Evolutionary conservation across 2,113 vertebrate genomes (phyloP), one percentile per base, ranked within the genome.

Genomic region (Sciurus niger): DNA sequence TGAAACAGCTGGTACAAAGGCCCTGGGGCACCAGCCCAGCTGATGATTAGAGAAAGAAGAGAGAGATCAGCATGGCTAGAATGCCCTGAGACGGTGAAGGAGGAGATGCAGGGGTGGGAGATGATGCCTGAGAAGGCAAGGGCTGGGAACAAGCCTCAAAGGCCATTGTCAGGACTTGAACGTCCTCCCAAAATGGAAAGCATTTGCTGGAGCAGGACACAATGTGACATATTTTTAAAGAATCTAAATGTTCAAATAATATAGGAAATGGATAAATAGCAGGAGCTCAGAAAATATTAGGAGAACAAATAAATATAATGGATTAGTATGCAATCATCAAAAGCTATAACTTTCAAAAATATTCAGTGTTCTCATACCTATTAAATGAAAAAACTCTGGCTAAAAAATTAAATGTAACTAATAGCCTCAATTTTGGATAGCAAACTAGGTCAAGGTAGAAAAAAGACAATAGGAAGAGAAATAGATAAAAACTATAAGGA

Each of bases 211-310:
- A 86, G 30, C 18, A 90, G 48, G 68, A n/a, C 37, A 80, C 17
- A 2, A 63, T 46, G 34, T 55, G 58, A 84, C 67, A 34, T 82
- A 58, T 60, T 84, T 96, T 94, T 83, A 93, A 90, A 92, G 34
- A 1, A 46, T 28, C 0, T 16, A 76, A 68, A 58, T 93, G n/a
- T 48, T 87, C 37, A 76, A 58, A 84, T 8, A 60, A 63, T 28
- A 90, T 48, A 22, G 58, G 8, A 90, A 86, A 84, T 58, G 22
- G 28, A 2, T 34, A 84, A 86, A 43, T 85, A 68, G 25, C 1
- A 63, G 73, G 53, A 80, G 16, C 32, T 89, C 63, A 40, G 51
- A 86, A 93, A 83, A 40, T 84, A 63, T 76, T 76, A 84, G 65
- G 28, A 90, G 60, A 88, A 92, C 20, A 94, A 94, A 77, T 60